Evolutionary conservation across 2,797 vertebrate species (phyloP).

Genomic region (Enteromius mattozi): DNA sequence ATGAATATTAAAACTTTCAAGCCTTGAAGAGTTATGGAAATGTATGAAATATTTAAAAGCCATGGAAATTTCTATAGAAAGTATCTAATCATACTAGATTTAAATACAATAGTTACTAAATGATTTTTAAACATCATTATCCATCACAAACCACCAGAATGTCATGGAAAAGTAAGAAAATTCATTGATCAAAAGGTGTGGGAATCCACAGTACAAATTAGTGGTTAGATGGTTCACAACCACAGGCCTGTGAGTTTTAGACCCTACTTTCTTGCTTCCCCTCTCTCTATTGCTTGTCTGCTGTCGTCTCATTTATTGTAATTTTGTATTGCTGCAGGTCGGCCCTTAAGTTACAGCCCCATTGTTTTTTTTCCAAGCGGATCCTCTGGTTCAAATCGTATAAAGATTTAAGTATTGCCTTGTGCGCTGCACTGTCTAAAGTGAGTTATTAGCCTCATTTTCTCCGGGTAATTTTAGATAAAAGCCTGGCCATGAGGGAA

Average conservation of each 20-base stretch:
- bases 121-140: not conserved
- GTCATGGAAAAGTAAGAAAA: not conserved
- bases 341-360: slow-evolving; percentile 58
- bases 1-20: slow-evolving; percentile 17
- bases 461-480: slow-evolving; percentile 70
- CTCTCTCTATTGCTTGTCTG: not conserved
- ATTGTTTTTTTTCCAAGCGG: slow-evolving; percentile 66
- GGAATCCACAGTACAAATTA: slow-evolving; percentile 13
- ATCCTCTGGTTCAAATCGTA: slow-evolving; percentile 63
- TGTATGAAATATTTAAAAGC: not conserved
- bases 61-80: not conserved
- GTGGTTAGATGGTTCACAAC: not conserved
- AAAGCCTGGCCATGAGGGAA: slow-evolving; percentile 49
- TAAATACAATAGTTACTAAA: not conserved
- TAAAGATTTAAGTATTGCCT: slow-evolving; percentile 72
- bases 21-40: not conserved
- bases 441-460: slow-evolving; percentile 76
- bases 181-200: slow-evolving; percentile 11
- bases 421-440: slow-evolving; percentile 69
- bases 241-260: not conserved
- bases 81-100: not conserved
- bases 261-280: slow-evolving; percentile 1
- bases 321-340: slow-evolving; percentile 43
- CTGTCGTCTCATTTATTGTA: slow-evolving; percentile 22
- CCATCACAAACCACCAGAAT: slow-evolving; percentile 17